A percentile compares a stretch with the other conserved stretches of the same genome.
Conservation (phyloP, 2,888 invertebrate genomes). For the Notocelia uddmanniana region DNA sequence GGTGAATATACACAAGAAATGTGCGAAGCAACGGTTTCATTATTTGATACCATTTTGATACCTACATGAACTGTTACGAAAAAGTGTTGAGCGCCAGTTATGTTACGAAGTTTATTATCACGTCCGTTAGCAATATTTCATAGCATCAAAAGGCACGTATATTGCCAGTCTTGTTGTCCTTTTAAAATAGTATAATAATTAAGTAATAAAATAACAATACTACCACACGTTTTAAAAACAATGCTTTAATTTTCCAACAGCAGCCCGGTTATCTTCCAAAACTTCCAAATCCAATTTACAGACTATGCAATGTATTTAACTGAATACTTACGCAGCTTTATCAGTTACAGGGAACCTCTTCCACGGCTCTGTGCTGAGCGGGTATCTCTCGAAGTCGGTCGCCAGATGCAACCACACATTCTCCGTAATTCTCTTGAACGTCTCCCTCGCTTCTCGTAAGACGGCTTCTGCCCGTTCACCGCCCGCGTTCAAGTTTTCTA, state of each 20-base stretch:
- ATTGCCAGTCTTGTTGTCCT: too few relatives aligned
- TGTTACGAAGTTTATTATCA: too few relatives aligned
- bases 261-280: background rate
- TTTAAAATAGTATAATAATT: too few relatives aligned
- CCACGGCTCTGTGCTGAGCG: slow-evolving; percentile 85
- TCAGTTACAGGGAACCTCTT: slow-evolving; percentile 69
- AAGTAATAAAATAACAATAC: too few relatives aligned
- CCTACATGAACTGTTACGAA: too few relatives aligned
- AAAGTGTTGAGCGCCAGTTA: too few relatives aligned
- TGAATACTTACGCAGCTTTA: slow-evolving; percentile 63
- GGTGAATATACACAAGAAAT: too few relatives aligned
- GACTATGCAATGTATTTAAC: background rate
- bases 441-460: slow-evolving; percentile 81
- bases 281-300: background rate
- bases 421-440: slow-evolving; percentile 86
- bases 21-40: too few relatives aligned
- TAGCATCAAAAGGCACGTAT: too few relatives aligned
- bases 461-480: slow-evolving; percentile 79
- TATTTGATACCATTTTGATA: too few relatives aligned
- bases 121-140: too few relatives aligned
- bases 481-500: slow-evolving; percentile 85
- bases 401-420: slow-evolving; percentile 90
- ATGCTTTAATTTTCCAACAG: too few relatives aligned
- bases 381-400: slow-evolving; percentile 88
- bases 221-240: background rate